Percentiles rank a stretch among this genome's conserved stretches.
Conservation (phyloP, 1,140 invertebrate species). For the Drosophila paulistorum region DNA sequence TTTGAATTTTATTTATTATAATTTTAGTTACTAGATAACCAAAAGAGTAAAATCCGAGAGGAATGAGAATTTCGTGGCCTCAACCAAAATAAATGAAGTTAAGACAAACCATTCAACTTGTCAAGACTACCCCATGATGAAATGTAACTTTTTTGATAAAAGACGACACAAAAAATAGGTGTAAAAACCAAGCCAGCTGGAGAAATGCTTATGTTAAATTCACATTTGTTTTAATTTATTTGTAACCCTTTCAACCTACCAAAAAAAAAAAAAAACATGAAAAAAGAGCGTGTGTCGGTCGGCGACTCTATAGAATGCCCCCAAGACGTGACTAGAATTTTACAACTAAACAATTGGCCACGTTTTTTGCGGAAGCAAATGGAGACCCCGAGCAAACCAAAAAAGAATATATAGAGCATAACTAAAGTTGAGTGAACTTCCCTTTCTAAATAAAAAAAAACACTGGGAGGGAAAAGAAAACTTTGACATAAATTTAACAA, state of each 20-base stretch:
- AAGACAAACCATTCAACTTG: neutral
- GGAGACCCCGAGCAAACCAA: conserved; percentile 24
- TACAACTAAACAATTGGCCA: conserved; percentile 6
- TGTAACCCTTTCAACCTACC: conserved; percentile 34
- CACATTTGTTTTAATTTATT: conserved; percentile 65
- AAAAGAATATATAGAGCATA: conserved; percentile 18
- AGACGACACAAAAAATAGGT: conserved; percentile 26
- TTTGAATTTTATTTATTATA: too few species aligned
- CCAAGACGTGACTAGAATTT: conserved; percentile 66
- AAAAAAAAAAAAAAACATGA: conserved; percentile 28
- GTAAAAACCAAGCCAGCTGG: conserved; percentile 15
- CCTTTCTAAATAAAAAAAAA: too few species aligned
- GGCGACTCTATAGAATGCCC: conserved; percentile 40
- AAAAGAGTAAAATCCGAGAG: neutral
- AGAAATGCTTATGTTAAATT: conserved; percentile 57
- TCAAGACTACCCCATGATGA: neutral
- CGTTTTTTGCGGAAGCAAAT: conserved; percentile 56
- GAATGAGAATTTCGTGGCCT: too few species aligned
- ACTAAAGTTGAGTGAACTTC: conserved; percentile 20
- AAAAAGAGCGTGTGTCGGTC: conserved; percentile 43
- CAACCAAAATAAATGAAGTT: neutral
- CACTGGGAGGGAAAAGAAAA: neutral
- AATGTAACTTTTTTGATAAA: conserved; percentile 13
- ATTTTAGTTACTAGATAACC: too few species aligned
- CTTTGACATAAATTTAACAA: conserved; percentile 19